Evolutionary conservation across 1,140 invertebrate genomes (phyloP).

Genomic region (Trachymyrmex septentrionalis): DNA sequence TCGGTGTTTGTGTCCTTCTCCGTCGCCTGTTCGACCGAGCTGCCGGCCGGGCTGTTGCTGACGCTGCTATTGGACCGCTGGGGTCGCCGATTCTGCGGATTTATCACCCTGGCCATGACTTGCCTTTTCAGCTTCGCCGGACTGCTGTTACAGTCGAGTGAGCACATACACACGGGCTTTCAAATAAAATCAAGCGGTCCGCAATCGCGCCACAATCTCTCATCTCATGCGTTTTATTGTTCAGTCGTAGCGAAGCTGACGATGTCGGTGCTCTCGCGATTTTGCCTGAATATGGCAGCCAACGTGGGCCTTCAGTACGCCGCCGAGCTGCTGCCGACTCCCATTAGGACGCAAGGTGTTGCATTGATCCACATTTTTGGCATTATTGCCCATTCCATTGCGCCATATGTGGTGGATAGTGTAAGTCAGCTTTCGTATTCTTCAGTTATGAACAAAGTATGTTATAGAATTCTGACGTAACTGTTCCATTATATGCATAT

Average conservation of each 20-base stretch:
- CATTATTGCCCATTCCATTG: slow-evolving; percentile 88
- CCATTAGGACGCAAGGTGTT: slow-evolving; percentile 88
- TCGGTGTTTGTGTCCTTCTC: slow-evolving; percentile 91
- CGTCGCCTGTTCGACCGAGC: slow-evolving; percentile 90
- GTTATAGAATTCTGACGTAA: slow-evolving; percentile 38
- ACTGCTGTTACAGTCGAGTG: slow-evolving; percentile 80
- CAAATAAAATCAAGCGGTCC: slow-evolving; percentile 17
- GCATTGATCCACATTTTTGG: slow-evolving; percentile 89
- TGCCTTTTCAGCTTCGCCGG: slow-evolving; percentile 87
- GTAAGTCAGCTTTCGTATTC: slow-evolving; percentile 85
- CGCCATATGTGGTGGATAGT: slow-evolving; percentile 91
- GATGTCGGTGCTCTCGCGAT: slow-evolving; percentile 87
- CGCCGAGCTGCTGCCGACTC: slow-evolving; percentile 89
- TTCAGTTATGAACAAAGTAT: not conserved
- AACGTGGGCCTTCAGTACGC: slow-evolving; percentile 90
- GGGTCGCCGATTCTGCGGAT: slow-evolving; percentile 88
- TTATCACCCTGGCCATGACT: slow-evolving; percentile 86
- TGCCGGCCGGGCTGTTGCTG: slow-evolving; percentile 90
- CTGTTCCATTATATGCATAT: slow-evolving; percentile 64
- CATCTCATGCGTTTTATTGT: slow-evolving; percentile 12
- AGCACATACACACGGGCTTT: slow-evolving; percentile 9
- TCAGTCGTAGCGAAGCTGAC: slow-evolving; percentile 75
- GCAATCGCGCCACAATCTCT: not conserved
- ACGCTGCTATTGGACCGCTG: slow-evolving; percentile 89
- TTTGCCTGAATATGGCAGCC: slow-evolving; percentile 88